Evolutionary conservation across 2,113 vertebrate genomes (phyloP).

Genomic region (Mohoua ochrocephala): DNA sequence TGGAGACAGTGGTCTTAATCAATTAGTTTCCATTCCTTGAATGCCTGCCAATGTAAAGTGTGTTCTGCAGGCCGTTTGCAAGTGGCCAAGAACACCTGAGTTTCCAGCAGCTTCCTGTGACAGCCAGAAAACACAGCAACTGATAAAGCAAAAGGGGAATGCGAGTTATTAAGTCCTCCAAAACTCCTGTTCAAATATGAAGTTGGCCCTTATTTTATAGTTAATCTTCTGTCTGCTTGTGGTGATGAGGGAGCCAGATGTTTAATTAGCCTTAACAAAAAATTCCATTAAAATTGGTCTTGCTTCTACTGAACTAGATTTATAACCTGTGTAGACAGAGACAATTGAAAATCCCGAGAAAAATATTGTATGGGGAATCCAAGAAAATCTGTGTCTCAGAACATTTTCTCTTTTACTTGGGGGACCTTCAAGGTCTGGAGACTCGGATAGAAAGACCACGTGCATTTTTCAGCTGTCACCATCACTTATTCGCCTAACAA

Average conservation of each 20-base stretch:
- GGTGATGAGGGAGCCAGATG: conserved; percentile 16
- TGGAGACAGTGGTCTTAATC: not conserved
- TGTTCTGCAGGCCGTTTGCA: not conserved
- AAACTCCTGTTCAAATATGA: not conserved
- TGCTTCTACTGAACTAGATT: conserved; percentile 39
- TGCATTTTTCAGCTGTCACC: conserved; percentile 25
- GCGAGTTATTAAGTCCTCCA: not conserved
- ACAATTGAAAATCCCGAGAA: conserved; percentile 42
- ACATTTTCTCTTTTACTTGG: not conserved
- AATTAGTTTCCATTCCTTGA: not conserved
- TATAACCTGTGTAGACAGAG: conserved; percentile 47
- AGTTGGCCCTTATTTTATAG: not conserved
- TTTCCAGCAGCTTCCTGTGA: not conserved
- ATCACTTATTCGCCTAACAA: conserved; percentile 21
- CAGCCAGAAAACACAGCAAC: not conserved
- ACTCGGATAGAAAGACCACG: not conserved
- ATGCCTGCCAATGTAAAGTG: not conserved
- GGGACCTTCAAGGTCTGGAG: conserved; percentile 26
- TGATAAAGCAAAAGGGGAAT: not conserved
- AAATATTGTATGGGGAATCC: conserved; percentile 31
- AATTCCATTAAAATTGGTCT: conserved; percentile 30
- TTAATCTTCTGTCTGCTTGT: conserved; percentile 32
- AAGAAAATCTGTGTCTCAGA: conserved; percentile 34
- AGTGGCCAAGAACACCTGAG: not conserved
- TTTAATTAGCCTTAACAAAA: conserved; percentile 52